Base-by-base conservation (phyloP, 2,888 invertebrate species). In the Yponomeuta malinellus region DNA sequence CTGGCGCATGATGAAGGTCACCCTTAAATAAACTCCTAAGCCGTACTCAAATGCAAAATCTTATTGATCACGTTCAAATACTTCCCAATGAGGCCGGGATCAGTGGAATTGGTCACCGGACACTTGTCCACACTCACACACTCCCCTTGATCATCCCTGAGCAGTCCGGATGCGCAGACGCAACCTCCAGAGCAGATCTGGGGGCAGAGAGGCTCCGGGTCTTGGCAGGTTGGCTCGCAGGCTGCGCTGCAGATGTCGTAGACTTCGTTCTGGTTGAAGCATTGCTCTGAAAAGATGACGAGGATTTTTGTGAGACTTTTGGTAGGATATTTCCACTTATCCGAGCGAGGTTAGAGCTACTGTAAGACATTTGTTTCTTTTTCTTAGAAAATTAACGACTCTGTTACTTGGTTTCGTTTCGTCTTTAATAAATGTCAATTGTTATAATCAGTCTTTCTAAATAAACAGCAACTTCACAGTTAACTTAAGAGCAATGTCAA, bases 61-160 rank as follows among this genome's bases (percentile, higher is more conserved):
- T 79, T 86, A 72, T 84, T 87, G 23, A 90, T 90, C 2, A 84
- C 82, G 72, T 82, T 83, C 71, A 90, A 73, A 69, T 91, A 90
- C 72, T 82, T 84, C 8, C 77, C 77, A 33, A 90, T 63, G 0
- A 85, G 74, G 0, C 83, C 81, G 0, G 82, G 77, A 10, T 80
- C 80, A 0, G 88, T 89, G 0, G 77, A 74, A 12, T 89, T 90
- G 0, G 72, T 72, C 0, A 74, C 76, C 0, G 83, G 81, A 63
- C 91, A 92, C 70, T 86, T 86, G 37, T 89, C 88, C 0, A 87
- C 82, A 12, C 81, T 84, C 8, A 91, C 81, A 48, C 91, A 92
- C 1, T 79, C 79, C 0, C 89, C 90, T 4, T 76, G 76, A 0
- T 77, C 80, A 48, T 80, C 79, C 12, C 91, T 77, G 48, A 90